Evolutionary conservation across 2,797 vertebrate species (phyloP).

Genomic region (Sciurus vulgaris): DNA sequence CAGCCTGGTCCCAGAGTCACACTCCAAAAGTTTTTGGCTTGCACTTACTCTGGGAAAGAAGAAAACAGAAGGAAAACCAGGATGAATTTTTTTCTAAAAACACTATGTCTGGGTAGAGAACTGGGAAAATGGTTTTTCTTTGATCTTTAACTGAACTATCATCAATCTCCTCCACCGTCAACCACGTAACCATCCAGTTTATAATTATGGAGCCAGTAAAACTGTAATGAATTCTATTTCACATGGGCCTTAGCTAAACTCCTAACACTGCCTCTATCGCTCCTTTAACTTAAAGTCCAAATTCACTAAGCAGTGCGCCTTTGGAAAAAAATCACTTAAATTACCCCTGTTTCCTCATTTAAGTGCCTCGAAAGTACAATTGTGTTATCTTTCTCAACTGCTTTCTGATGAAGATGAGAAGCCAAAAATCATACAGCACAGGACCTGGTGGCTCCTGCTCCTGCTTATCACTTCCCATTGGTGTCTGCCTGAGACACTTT

Average conservation of each 20-base stretch:
- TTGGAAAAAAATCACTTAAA: background rate
- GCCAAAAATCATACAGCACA: background rate
- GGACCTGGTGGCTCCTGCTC: background rate
- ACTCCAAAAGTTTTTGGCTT: slow-evolving; percentile 64
- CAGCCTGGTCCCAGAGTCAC: background rate
- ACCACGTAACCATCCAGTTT: slow-evolving; percentile 29
- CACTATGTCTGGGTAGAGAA: slow-evolving; percentile 52
- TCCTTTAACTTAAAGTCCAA: background rate
- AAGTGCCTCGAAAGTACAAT: slow-evolving; percentile 59
- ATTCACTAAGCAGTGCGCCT: background rate
- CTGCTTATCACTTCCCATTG: background rate
- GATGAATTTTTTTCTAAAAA: slow-evolving; percentile 5
- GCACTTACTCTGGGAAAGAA: background rate
- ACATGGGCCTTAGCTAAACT: background rate
- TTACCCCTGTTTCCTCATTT: background rate
- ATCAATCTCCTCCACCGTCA: slow-evolving; percentile 71
- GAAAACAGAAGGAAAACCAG: slow-evolving; percentile 2
- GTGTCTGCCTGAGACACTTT: background rate
- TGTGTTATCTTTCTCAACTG: background rate
- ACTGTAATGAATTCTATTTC: background rate
- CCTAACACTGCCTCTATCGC: background rate
- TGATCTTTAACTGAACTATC: slow-evolving; percentile 74
- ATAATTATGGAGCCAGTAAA: background rate
- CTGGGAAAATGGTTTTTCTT: slow-evolving; percentile 70
- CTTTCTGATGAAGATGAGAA: background rate